Conservation (phyloP, 2,888 invertebrate genomes). For the Phoenoteleia sp. region DNA sequence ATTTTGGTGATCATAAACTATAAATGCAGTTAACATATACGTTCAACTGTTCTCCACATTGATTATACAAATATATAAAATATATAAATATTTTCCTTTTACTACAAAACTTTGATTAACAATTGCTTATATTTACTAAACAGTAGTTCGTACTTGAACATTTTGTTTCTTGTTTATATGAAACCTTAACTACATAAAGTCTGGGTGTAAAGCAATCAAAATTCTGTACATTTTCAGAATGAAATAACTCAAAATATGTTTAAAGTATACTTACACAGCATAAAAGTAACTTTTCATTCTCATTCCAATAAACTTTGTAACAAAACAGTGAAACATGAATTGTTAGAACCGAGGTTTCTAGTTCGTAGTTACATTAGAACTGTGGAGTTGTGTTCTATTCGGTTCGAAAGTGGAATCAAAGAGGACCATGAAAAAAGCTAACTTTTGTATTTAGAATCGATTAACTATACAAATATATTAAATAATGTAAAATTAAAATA, state of each 20-base stretch:
- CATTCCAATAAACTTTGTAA: slow-evolving; percentile 24
- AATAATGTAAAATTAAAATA: too few relatives aligned
- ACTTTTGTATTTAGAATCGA: not conserved
- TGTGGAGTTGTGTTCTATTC: slow-evolving; percentile 10
- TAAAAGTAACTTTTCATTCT: slow-evolving; percentile 26
- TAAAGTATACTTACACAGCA: slow-evolving; percentile 34
- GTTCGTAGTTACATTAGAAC: not conserved
- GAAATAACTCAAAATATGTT: slow-evolving; percentile 17
- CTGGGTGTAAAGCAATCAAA: slow-evolving; percentile 31
- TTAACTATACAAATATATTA: too few relatives aligned
- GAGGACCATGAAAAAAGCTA: not conserved
- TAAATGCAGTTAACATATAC: too few relatives aligned
- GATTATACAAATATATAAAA: too few relatives aligned
- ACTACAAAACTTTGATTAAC: too few relatives aligned
- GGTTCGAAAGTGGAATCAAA: slow-evolving; percentile 6
- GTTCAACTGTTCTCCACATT: too few relatives aligned
- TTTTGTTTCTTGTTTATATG: too few relatives aligned
- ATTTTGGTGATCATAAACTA: too few relatives aligned
- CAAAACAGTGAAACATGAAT: slow-evolving; percentile 22
- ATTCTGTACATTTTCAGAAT: not conserved
- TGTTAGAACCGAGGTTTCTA: slow-evolving; percentile 4
- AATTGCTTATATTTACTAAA: too few relatives aligned
- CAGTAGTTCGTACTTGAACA: too few relatives aligned
- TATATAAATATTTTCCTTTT: too few relatives aligned
- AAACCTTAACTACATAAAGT: too few relatives aligned